A percentile compares a stretch with the other conserved stretches of the same genome.
These are phyloP conservation scores for Peromyscus nudipes DNA, from an alignment of 2,797 vertebrate species.

Conservation along the genomic window DNA sequence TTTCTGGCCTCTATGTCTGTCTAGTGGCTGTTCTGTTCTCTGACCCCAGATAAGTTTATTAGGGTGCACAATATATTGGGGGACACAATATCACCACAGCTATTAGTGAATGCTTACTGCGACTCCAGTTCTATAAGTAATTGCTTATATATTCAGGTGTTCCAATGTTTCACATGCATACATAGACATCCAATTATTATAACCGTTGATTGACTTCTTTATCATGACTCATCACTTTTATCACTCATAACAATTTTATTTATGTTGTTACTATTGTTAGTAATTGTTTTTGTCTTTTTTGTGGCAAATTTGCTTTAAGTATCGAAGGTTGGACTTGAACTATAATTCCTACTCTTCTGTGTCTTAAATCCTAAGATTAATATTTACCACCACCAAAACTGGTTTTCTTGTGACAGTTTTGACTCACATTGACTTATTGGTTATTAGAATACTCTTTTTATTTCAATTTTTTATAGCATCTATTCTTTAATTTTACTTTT, in stretches of 20 bases:
- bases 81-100: too few relatives aligned
- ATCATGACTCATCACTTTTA: not conserved
- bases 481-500: not conserved
- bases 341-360: not conserved
- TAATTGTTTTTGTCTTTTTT: not conserved
- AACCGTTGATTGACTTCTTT: not conserved
- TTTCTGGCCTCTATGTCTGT: too few relatives aligned
- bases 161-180: not conserved
- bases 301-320: not conserved
- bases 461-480: not conserved
- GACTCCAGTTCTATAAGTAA: not conserved
- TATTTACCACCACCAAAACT: not conserved
- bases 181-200: not conserved
- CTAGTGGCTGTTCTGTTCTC: too few relatives aligned
- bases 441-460: not conserved
- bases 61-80: too few relatives aligned
- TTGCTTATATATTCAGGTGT: not conserved
- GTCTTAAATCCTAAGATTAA: not conserved
- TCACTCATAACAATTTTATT: not conserved
- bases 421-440: not conserved
- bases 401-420: not conserved
- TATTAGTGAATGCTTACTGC: not conserved
- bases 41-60: too few relatives aligned
- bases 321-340: not conserved
- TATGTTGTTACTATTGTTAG: not conserved